Conservation (phyloP, 2,888 invertebrate species). For the Spatulosminthurus flaviceps region DNA sequence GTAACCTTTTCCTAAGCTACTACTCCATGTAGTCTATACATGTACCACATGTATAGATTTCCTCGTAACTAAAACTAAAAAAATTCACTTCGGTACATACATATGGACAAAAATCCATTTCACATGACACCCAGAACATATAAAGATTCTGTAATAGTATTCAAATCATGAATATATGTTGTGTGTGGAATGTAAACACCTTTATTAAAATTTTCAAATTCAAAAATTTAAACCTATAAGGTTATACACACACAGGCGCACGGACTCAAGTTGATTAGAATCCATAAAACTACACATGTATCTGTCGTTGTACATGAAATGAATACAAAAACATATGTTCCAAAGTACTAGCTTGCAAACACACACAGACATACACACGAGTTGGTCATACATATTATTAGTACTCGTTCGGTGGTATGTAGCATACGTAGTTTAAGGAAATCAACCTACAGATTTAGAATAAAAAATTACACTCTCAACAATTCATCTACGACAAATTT, state of each 20-base stretch:
- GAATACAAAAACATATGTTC: too few species aligned
- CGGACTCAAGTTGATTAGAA: not conserved
- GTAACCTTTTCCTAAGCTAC: not conserved
- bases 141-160: constrained; percentile 33
- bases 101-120: not conserved
- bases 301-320: too few species aligned
- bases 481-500: constrained; percentile 13
- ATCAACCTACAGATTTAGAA: too few species aligned
- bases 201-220: constrained; percentile 38
- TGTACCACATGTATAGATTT: not conserved
- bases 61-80: too few species aligned
- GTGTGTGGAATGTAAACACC: constrained; percentile 44
- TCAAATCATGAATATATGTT: constrained; percentile 42
- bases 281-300: too few species aligned
- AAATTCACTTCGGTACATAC: too few species aligned
- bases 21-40: not conserved
- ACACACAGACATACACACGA: too few species aligned
- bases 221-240: not conserved
- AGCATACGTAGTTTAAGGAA: too few species aligned
- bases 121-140: constrained; percentile 4
- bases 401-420: too few species aligned
- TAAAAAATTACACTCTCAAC: constrained; percentile 24
- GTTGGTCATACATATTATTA: too few species aligned
- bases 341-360: too few species aligned
- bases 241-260: not conserved